Conservation (phyloP, 2,113 vertebrate species). For the Pelecanus crispus region DNA sequence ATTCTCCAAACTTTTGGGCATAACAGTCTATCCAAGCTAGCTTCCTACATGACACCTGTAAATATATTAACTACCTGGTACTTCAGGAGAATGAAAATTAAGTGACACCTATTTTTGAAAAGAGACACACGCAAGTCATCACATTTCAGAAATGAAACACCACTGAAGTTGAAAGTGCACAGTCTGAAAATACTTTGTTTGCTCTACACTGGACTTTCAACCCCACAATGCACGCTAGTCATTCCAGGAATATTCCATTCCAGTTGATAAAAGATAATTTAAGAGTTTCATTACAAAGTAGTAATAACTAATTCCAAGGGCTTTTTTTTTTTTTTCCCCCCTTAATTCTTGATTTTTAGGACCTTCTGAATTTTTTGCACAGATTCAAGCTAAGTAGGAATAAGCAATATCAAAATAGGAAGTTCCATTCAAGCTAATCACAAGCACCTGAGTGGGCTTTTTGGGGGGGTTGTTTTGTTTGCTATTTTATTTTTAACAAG, state of each 20-base stretch:
- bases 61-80: background rate
- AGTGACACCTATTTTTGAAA: background rate
- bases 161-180: background rate
- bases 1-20: background rate
- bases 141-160: background rate
- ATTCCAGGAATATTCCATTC: conserved; percentile 23
- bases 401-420: background rate
- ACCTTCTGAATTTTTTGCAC: background rate
- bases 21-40: background rate
- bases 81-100: background rate
- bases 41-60: background rate
- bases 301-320: background rate
- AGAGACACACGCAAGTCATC: background rate
- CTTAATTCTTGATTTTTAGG: background rate
- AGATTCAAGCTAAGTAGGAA: background rate
- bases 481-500: background rate
- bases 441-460: background rate
- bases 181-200: conserved; percentile 27
- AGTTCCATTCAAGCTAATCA: background rate
- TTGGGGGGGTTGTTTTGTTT: no score
- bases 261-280: background rate
- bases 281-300: background rate
- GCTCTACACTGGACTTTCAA: conserved; percentile 43
- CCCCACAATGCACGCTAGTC: background rate
- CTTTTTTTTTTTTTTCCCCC: background rate